Percentiles rank a stretch among this genome's conserved stretches.
Evolutionary conservation across 2,113 vertebrate species (phyloP).

Genomic region (Mustela lutreola): DNA sequence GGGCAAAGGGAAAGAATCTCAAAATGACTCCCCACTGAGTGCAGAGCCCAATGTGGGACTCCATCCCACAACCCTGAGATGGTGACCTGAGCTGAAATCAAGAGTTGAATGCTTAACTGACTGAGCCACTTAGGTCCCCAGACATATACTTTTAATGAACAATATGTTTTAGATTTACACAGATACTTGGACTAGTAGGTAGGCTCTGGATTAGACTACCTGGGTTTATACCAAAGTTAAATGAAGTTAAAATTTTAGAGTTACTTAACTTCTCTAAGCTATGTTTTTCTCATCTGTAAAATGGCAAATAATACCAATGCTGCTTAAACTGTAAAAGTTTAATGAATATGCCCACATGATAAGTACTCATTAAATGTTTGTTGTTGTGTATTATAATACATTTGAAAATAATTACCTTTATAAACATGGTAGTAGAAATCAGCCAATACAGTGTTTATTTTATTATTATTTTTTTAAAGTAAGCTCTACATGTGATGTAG

Average conservation of each 20-base stretch:
- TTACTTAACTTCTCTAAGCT: conserved; percentile 36
- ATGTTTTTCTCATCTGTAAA: conserved; percentile 48
- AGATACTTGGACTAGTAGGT: conserved; percentile 11
- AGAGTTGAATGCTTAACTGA: neutral
- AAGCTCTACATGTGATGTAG: neutral
- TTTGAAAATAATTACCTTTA: conserved; percentile 59
- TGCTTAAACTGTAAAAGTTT: conserved; percentile 10
- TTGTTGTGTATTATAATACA: neutral
- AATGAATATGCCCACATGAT: neutral
- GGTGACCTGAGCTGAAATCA: neutral
- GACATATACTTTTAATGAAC: neutral
- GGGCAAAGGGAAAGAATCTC: neutral
- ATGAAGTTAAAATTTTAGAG: conserved; percentile 28
- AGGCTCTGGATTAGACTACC: conserved; percentile 2
- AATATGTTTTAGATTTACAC: neutral
- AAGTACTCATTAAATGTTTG: neutral
- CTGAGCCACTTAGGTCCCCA: neutral
- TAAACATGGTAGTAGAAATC: neutral
- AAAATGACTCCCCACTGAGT: neutral
- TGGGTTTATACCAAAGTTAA: conserved; percentile 45
- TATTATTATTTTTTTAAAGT: neutral
- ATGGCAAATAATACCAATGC: neutral
- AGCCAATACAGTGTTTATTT: neutral
- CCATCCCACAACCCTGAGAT: neutral
- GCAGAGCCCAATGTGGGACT: neutral